Percentiles rank a stretch among this genome's conserved stretches.
These are phyloP conservation scores for Cebus imitator DNA, from an alignment of 2,113 vertebrate genomes.

Conservation along the genomic window DNA sequence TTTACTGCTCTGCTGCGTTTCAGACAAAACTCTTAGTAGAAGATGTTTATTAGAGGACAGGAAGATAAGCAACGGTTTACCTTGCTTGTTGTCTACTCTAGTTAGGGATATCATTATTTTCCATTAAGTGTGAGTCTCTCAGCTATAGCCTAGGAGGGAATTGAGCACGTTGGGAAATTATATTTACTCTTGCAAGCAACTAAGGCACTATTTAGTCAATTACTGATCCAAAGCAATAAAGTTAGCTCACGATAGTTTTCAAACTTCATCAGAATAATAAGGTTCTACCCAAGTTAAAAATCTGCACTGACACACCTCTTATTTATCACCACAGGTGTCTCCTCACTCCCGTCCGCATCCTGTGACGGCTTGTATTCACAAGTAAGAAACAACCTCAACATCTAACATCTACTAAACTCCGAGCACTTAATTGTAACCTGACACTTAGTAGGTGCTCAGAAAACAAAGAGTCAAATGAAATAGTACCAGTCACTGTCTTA, in stretches of 20 bases:
- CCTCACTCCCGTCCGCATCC: background rate
- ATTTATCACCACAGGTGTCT: accelerated
- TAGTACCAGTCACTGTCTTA: too few species aligned
- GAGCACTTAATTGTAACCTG: background rate
- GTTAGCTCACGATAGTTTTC: background rate
- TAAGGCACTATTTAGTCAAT: background rate
- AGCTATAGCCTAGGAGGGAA: background rate
- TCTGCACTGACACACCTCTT: background rate
- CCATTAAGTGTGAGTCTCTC: background rate
- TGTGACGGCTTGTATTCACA: background rate
- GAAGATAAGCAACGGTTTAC: background rate
- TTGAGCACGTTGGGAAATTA: conserved; percentile 33
- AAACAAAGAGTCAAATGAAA: background rate
- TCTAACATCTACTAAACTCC: background rate
- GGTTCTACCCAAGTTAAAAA: background rate
- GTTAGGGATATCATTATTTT: conserved; percentile 32
- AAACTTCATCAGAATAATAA: conserved; percentile 5
- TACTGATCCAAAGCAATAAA: conserved; percentile 11
- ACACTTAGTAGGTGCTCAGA: background rate
- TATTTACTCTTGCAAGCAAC: background rate
- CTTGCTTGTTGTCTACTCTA: conserved; percentile 29
- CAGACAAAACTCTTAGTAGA: background rate
- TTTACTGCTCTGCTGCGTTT: background rate
- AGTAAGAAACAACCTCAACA: background rate
- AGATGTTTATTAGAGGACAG: background rate